Base-by-base conservation (phyloP, 2,888 invertebrate species). In the Autographa gamma region DNA sequence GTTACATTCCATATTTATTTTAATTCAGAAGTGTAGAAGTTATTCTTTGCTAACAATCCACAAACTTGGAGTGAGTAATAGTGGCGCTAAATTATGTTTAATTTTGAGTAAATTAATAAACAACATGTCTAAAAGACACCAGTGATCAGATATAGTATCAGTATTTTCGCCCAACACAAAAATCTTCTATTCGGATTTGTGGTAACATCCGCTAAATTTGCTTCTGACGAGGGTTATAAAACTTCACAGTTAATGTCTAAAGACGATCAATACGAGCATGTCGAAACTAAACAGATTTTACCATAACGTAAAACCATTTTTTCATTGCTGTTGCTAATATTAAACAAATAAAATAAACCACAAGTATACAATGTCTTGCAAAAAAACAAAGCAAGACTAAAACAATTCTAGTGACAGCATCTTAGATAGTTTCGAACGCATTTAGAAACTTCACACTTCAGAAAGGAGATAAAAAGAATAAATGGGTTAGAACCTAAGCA, bases 191-290 rank as follows among this genome's bases (percentile, higher is more conserved):
- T 77, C 76, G 73, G 61, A 78, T 64, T 81, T 60, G 74, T 76
- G 67, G 80, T 82, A 73, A 69, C 74, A 74, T 77, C 73, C 78
- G 70, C 71, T 77, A 82, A 72, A 85, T 78, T 74, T 77, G 60
- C 71, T 71, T 69, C 73, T 60, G 73, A 52, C 71, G 61, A 76
- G 71, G 71, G 19, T 71, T 74, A 78, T 80, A 81, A 84, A 85
- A 81, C 77, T 81, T 74, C 77, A 71, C 62, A 75, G 80, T 82
- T 80, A 79, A 82, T 62, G 80, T 80, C 80, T 60, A 76, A 64
- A 69, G 71, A 70, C 71, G 64, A 80, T 79, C 71, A 75, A 81
- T 76, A 76, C 59, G 19, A 61, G 62, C 77, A 65, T 68, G 71
- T 61, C 43, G 75, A 85, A 80, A 85, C 69, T 79, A 72, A 78